Conservation (phyloP, 2,888 invertebrate genomes). For the Spodoptera picta region DNA sequence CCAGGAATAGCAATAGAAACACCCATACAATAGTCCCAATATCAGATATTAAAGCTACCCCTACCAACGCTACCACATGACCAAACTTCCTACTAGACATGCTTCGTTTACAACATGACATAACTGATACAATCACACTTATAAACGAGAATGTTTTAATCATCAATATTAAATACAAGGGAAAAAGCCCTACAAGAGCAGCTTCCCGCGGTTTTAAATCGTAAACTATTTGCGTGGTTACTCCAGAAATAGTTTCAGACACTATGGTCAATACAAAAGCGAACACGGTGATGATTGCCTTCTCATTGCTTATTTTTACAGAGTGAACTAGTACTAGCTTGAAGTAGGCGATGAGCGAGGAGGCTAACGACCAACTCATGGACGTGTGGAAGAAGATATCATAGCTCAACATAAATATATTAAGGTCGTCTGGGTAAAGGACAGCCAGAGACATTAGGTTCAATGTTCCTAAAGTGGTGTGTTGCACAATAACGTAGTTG, state of each 20-base stretch:
- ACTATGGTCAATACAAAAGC: conserved; percentile 21
- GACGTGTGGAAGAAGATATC: conserved; percentile 24
- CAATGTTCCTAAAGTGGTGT: conserved; percentile 51
- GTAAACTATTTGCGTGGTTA: conserved; percentile 2
- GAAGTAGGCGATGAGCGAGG: conserved; percentile 50
- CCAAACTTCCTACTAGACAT: conserved; percentile 41
- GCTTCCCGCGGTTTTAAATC: not conserved
- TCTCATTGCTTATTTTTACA: conserved; percentile 40
- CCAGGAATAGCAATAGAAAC: not conserved
- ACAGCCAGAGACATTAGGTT: conserved; percentile 23
- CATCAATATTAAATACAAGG: conserved; percentile 26
- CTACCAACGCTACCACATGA: conserved; percentile 51
- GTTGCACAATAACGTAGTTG: conserved; percentile 54
- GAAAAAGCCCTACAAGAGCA: not conserved
- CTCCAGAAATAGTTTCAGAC: conserved; percentile 6
- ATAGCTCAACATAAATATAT: not conserved
- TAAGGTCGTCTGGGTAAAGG: not conserved
- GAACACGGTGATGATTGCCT: conserved; percentile 40
- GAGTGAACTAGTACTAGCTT: conserved; percentile 49
- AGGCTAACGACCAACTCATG: conserved; percentile 49
- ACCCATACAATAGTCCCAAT: conserved; percentile 29
- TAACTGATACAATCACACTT: conserved; percentile 40
- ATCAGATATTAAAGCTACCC: conserved; percentile 55
- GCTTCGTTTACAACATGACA: conserved; percentile 47
- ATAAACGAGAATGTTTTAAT: conserved; percentile 48